These are phyloP conservation scores for Takifugu bimaculatus DNA, from an alignment of 2,113 vertebrate genomes.

Conservation along the genomic window DNA sequence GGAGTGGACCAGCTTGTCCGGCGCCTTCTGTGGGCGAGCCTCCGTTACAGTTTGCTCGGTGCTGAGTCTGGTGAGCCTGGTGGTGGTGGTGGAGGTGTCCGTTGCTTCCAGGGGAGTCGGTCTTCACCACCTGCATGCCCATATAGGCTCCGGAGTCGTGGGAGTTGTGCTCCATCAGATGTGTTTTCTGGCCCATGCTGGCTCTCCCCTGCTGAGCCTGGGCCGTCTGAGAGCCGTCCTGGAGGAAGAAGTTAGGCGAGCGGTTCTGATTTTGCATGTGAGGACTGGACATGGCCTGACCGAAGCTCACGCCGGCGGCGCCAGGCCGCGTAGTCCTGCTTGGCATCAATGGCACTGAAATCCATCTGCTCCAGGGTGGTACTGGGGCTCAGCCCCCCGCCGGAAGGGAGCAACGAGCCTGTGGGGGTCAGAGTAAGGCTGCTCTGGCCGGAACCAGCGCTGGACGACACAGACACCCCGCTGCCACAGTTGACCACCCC, in stretches of 20 bases:
- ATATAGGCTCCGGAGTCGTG: conserved; percentile 73
- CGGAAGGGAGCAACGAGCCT: conserved; percentile 88
- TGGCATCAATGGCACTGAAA: conserved; percentile 97
- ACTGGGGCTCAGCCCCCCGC: conserved; percentile 95
- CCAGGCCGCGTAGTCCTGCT: conserved; percentile 88
- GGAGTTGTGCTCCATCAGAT: conserved; percentile 77
- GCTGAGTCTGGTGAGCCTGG: conserved; percentile 73
- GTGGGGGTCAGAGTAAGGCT: conserved; percentile 83
- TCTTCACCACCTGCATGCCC: conserved; percentile 84
- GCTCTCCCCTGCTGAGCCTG: conserved; percentile 69
- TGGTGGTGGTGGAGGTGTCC: conserved; percentile 75
- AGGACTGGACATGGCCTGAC: conserved; percentile 87
- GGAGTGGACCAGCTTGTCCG: conserved; percentile 83
- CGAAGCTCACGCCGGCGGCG: conserved; percentile 74
- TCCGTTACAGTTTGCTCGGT: conserved; percentile 86
- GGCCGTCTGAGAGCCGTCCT: conserved; percentile 84
- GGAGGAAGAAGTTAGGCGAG: conserved; percentile 97
- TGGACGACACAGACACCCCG: conserved; percentile 76
- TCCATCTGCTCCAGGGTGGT: conserved; percentile 99
- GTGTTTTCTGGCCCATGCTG: conserved; percentile 69
- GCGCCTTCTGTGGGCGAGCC: conserved; percentile 80
- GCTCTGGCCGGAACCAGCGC: conserved; percentile 73
- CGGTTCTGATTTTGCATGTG: conserved; percentile 89
- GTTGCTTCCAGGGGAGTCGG: conserved; percentile 81
- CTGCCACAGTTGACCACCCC: conserved; percentile 70